Conservation (phyloP, 64 coral and sea anemone genomes). For the Stichodactyla mertensii region DNA sequence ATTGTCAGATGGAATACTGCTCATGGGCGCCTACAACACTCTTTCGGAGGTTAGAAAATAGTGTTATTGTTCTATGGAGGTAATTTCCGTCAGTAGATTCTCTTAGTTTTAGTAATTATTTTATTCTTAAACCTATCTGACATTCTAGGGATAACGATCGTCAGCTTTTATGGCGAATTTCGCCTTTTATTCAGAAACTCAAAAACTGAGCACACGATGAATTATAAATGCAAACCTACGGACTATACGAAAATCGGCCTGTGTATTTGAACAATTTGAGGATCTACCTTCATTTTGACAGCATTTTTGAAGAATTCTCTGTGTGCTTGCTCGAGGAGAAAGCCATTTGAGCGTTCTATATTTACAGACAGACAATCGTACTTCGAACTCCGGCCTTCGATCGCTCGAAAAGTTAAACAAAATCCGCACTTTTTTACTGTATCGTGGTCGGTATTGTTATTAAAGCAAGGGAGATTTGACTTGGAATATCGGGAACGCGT, state of each 20-base stretch:
- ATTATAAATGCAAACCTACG: conserved; percentile 23
- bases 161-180: neutral
- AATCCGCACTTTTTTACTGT: neutral
- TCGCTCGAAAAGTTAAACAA: conserved; percentile 16
- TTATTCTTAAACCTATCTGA: neutral
- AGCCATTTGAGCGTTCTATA: neutral
- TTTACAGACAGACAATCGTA: neutral
- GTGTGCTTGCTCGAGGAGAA: neutral
- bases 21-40: neutral
- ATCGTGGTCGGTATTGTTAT: conserved; percentile 10
- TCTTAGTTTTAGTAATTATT: conserved; percentile 3
- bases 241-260: neutral
- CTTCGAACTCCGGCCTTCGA: conserved; percentile 6
- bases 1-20: neutral
- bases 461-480: neutral
- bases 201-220: conserved; percentile 32
- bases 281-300: neutral
- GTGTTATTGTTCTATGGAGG: neutral
- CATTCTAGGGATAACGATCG: neutral
- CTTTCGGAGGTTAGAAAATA: conserved; percentile 15
- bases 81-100: conserved; percentile 14
- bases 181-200: neutral
- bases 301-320: neutral
- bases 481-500: neutral
- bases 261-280: neutral